Evolutionary conservation across 2,113 vertebrate genomes (phyloP), one percentile per base, ranked within the genome.

Genomic region (Amazona vittata): DNA sequence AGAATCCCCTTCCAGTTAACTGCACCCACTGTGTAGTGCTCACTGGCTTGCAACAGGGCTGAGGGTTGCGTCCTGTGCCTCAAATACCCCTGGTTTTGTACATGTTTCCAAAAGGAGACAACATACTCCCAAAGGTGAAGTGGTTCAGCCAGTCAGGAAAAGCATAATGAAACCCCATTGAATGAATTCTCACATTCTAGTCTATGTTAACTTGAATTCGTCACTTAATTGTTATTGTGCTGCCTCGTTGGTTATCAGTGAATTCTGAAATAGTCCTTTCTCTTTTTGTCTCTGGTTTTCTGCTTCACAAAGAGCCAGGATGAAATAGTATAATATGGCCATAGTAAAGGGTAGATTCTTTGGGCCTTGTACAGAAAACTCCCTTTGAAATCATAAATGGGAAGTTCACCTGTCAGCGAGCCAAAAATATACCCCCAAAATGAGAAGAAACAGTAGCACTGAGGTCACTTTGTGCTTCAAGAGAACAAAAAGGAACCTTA

Each of bases 21-120:
- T 60, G 52, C 12, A 33, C 39, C 44, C 3, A 0, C 26, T 12
- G 35, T 1, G 1, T 26, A 18, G 52, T 1, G 0, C 67, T 46
- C 41, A 0, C 60, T 10, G 62, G 19, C 44, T 68, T 37, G 47
- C 0, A 1, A 19, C 28, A 11, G 44, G 26, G 43, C 22, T 5
- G 10, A 43, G 50, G 24, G 2, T 15, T 4, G 12, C n/a, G 35
- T 44, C 78, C 33, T 7, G 35, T 22, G 33, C n/a, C 46, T 57
- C 41, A 46, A 25, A 73, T 17, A 24, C 44, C 39, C 2, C 37
- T 52, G 49, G 0, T 29, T 43, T 44, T 33, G 41, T 28, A 17
- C 0, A 2, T 18, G 29, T 62, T 52, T 20, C 64, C 15, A 17
- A 15, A 77, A 29, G 47, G 57, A 17, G 29, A 31, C 29, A 31